Base-by-base conservation (phyloP, 2,888 invertebrate genomes). In the Macaria notata region DNA sequence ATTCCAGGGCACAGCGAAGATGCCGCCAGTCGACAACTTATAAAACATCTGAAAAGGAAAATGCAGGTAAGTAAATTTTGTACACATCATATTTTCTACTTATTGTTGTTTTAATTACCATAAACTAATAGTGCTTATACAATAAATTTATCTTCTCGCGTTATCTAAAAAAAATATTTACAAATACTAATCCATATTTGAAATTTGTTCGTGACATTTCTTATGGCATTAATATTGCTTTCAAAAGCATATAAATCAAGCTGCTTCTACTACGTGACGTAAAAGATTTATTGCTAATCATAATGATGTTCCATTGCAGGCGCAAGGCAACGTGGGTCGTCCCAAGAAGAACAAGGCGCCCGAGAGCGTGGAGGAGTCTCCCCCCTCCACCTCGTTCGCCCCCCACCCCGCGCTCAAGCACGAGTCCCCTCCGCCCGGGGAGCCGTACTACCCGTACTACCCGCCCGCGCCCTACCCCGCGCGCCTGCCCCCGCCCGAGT, bases 21-120 rank as follows among this genome's bases (percentile, higher is more conserved):
- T 33, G 66, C 80, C 31, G 72, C 83, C 19, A 87, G 86, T 66
- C 79, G 84, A 55, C 90, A 88, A 50, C 68, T 90, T 42, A 83
- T 92, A 66, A 90, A 88, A 59, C 90, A 90, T 59, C 72, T 92
- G 3, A 92, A 92, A 68, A 78, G 92, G 63, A 92, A 92, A 75
- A 80, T 92, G 68, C 91, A 92, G 83, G 92, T 90, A 41, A 57
- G 66, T 56, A 49, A 52, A 31, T 19, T 19, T 19, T 19, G 19
- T 19, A 19, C 19, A 19, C 19, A 2, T 19, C 19, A 19, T 19
- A 19, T 1, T 19, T 19, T 1, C 19, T 19, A 19, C 19, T 19
- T 19, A 19, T 19, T 19, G 19, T 19, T 19, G 19, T 19, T 19
- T 19, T 19, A 19, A 19, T 19, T 19, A 19, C 19, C 19, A 19